Evolutionary conservation across 92 coral and sea anemone species (phyloP).

Genomic region (Metridium senile): DNA sequence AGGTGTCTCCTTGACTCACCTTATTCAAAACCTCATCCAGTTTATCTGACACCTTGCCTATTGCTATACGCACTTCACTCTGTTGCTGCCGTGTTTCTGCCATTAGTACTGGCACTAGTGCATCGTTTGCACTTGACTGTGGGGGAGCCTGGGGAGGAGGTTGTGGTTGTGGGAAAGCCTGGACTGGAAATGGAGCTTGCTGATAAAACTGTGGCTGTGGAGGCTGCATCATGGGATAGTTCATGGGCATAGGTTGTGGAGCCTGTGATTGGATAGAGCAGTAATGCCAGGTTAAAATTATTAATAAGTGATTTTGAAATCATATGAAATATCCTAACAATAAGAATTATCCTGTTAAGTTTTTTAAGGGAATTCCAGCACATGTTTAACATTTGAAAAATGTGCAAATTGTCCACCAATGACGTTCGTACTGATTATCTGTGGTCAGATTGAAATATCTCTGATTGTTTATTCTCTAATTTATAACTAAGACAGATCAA

Average conservation of each 20-base stretch:
- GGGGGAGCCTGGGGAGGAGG: constrained; percentile 70
- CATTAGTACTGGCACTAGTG: constrained; percentile 95
- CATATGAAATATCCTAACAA: too few species aligned
- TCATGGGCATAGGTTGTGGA: constrained; percentile 42
- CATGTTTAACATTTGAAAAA: too few species aligned
- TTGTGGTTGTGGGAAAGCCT: constrained; percentile 50
- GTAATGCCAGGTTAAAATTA: too few species aligned
- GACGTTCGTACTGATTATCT: too few species aligned
- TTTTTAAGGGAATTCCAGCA: too few species aligned
- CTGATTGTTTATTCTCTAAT: too few species aligned
- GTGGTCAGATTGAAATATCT: too few species aligned
- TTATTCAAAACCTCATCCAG: constrained; percentile 83
- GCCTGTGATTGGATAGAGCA: background rate
- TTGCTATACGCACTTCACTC: constrained; percentile 90
- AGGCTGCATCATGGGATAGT: constrained; percentile 68
- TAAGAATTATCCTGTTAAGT: too few species aligned
- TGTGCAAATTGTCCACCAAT: too few species aligned
- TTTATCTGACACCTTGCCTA: constrained; percentile 89
- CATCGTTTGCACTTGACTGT: constrained; percentile 79
- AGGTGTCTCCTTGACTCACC: constrained; percentile 33
- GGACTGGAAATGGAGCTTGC: constrained; percentile 63
- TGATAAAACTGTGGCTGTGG: constrained; percentile 62
- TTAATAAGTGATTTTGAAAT: background rate
- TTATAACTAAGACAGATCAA: too few species aligned
- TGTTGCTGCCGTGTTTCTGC: constrained; percentile 98